phyloP scores from a whole-genome alignment of 2,888 invertebrate species.

The Apodemia zela region DNA sequence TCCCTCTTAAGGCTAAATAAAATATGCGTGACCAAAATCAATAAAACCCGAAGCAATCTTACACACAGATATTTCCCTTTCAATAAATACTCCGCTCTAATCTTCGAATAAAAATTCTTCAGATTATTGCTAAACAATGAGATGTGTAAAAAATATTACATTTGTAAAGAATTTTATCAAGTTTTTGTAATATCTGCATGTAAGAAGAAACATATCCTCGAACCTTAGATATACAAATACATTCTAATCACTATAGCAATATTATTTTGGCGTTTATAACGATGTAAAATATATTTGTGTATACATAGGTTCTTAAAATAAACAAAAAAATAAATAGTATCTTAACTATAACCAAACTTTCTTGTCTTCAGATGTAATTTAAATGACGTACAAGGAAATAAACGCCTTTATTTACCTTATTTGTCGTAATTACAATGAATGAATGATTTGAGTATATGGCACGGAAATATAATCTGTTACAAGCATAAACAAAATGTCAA shows the following conservation, averaged over 20 bases:
- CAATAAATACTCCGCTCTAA: neutral
- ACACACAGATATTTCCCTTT: constrained; percentile 13
- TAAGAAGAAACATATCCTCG: neutral
- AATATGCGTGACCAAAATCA: constrained; percentile 3
- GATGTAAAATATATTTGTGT: constrained; percentile 21
- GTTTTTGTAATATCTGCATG: neutral
- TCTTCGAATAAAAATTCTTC: neutral
- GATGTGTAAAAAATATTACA: neutral
- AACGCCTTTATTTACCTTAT: constrained; percentile 20
- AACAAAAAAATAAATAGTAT: constrained; percentile 29
- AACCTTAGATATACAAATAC: constrained; percentile 18
- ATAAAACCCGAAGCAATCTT: neutral
- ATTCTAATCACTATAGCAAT: constrained; percentile 10
- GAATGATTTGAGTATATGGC: constrained; percentile 32
- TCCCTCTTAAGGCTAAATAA: constrained; percentile 19
- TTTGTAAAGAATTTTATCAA: neutral
- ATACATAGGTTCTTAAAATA: constrained; percentile 4
- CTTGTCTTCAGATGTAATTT: neutral
- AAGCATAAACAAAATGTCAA: constrained; percentile 15
- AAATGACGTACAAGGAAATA: neutral
- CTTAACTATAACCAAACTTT: constrained; percentile 25
- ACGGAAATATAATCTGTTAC: constrained; percentile 25
- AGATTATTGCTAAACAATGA: neutral
- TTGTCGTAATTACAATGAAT: constrained; percentile 19
- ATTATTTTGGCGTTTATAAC: constrained; percentile 1